A percentile compares a stretch with the other conserved stretches of the same genome.
Evolutionary conservation across 1,140 invertebrate genomes (phyloP).

Genomic region (Cotesia vestalis): DNA sequence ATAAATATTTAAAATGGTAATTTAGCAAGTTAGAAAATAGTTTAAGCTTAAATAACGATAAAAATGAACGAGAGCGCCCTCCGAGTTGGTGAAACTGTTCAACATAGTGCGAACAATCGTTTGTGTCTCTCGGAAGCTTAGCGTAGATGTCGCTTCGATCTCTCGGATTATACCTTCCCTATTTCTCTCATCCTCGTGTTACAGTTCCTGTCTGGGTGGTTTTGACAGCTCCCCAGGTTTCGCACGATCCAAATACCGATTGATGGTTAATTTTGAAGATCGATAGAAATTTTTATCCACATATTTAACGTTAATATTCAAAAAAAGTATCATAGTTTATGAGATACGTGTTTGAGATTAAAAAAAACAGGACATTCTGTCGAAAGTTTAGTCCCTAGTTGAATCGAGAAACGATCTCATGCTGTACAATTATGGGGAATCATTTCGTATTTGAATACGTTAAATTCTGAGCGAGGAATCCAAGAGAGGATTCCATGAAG

Average conservation of each 20-base stretch:
- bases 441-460: constrained; percentile 40
- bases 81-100: constrained; percentile 34
- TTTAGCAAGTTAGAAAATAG: background rate
- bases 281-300: background rate
- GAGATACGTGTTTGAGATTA: no score
- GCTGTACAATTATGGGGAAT: constrained; percentile 26
- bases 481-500: constrained; percentile 22
- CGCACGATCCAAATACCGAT: constrained; percentile 28
- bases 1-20: background rate
- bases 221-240: background rate
- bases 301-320: background rate
- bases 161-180: constrained; percentile 13
- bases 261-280: constrained; percentile 7
- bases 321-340: no score
- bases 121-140: constrained; percentile 29
- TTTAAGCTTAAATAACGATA: background rate
- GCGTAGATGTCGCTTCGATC: constrained; percentile 35
- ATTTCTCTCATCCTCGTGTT: background rate
- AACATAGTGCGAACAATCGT: constrained; percentile 35
- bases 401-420: constrained; percentile 9
- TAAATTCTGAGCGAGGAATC: constrained; percentile 44
- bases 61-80: background rate
- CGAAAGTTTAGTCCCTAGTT: constrained; percentile 14
- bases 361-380: background rate
- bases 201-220: background rate